These are phyloP conservation scores for Limnodromus scolopaceus DNA, from an alignment of 2,797 vertebrate species.

Conservation along the genomic window DNA sequence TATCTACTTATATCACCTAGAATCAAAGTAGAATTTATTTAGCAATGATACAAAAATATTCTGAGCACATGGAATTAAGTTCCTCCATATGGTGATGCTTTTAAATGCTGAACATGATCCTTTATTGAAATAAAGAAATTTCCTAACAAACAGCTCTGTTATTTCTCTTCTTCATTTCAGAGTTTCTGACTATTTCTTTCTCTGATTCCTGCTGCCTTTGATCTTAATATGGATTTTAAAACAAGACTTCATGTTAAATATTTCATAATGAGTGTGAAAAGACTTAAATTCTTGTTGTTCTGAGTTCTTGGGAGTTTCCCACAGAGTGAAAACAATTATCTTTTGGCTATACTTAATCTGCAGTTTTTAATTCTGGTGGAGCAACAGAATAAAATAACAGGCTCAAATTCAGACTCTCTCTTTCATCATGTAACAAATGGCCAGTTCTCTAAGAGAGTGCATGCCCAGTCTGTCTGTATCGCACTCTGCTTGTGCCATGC, in stretches of 20 bases:
- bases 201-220: not conserved
- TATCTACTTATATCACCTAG: not conserved
- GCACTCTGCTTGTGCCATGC: not conserved
- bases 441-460: not conserved
- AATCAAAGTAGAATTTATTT: not conserved
- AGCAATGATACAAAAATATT: not conserved
- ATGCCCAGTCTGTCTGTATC: no score
- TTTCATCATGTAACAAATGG: not conserved
- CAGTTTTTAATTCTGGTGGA: not conserved
- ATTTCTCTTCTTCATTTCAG: not conserved
- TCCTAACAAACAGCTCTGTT: not conserved
- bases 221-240: not conserved
- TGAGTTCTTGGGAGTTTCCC: not conserved
- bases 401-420: not conserved
- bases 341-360: not conserved
- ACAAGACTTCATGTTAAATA: not conserved
- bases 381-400: not conserved
- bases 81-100: not conserved
- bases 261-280: not conserved
- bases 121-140: not conserved
- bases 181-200: not conserved
- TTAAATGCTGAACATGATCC: not conserved
- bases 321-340: not conserved
- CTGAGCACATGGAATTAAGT: not conserved
- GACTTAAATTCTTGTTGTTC: not conserved